Evolutionary conservation across 2,797 vertebrate genomes (phyloP).

Genomic region (Clarias fuscus): DNA sequence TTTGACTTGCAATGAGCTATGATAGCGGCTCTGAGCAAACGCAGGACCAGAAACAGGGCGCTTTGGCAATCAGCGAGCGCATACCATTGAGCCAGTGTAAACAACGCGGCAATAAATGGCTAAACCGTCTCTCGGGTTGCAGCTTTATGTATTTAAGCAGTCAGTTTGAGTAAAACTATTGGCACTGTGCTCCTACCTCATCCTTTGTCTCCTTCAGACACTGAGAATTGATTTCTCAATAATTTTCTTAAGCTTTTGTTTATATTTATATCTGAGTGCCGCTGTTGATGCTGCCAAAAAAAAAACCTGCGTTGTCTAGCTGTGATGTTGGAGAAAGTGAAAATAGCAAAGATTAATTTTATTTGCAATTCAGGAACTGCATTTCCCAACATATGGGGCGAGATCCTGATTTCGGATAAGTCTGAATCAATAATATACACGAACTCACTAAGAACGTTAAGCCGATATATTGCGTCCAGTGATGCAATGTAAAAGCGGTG

Average conservation of each 20-base stretch:
- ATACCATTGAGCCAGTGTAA: constrained; percentile 7
- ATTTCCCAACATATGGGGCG: background rate
- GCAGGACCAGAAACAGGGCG: background rate
- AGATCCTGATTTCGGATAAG: background rate
- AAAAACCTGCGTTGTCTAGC: background rate
- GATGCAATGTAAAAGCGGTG: background rate
- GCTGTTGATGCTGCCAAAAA: background rate
- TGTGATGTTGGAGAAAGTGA: background rate
- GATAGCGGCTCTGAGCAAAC: constrained; percentile 13
- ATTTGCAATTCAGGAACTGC: background rate
- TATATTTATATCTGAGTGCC: background rate
- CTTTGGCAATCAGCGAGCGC: background rate
- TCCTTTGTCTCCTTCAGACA: background rate
- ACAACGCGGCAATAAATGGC: background rate
- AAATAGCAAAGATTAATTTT: background rate
- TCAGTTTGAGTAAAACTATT: background rate
- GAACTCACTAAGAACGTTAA: background rate
- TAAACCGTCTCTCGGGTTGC: background rate
- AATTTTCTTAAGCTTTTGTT: constrained; percentile 30
- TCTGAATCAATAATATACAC: background rate
- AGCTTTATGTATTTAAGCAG: background rate
- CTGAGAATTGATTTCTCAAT: constrained; percentile 2
- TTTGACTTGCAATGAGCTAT: constrained; percentile 32
- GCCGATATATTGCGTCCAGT: background rate
- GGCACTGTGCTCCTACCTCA: background rate